These are phyloP conservation scores for Drosophila mimetica DNA, from an alignment of 2,888 invertebrate genomes.

Conservation along the genomic window DNA sequence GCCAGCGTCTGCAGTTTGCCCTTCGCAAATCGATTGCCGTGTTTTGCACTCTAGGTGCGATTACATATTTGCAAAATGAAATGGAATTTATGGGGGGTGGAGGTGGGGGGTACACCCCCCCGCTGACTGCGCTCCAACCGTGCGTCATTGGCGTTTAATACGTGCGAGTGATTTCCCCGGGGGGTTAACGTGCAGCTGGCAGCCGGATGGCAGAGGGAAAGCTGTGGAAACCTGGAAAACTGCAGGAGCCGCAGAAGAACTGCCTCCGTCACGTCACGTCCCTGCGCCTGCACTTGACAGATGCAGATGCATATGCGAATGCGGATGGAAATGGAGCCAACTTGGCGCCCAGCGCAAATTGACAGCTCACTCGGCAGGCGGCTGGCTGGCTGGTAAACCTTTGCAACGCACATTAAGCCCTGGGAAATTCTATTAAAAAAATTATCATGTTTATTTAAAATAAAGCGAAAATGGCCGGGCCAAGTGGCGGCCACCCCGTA, in stretches of 20 bases:
- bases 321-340: slow-evolving; percentile 27
- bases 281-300: slow-evolving; percentile 31
- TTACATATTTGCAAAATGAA: slow-evolving; percentile 79
- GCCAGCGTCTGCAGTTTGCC: slow-evolving; percentile 9
- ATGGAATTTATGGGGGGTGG: slow-evolving; percentile 62
- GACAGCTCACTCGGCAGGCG: slow-evolving; percentile 51
- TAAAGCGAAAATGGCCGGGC: slow-evolving; percentile 44
- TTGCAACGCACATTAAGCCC: slow-evolving; percentile 26
- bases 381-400: background rate
- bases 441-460: slow-evolving; percentile 65
- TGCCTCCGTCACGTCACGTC: slow-evolving; percentile 33
- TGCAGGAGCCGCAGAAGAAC: slow-evolving; percentile 5
- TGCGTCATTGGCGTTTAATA: slow-evolving; percentile 42
- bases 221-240: slow-evolving; percentile 8
- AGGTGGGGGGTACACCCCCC: slow-evolving; percentile 19
- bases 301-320: slow-evolving; percentile 25
- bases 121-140: slow-evolving; percentile 12
- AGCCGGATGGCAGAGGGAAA: background rate
- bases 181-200: slow-evolving; percentile 20
- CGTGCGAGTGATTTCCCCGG: slow-evolving; percentile 66
- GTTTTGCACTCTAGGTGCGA: slow-evolving; percentile 67
- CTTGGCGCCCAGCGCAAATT: slow-evolving; percentile 25
- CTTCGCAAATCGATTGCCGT: slow-evolving; percentile 36
- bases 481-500: background rate
- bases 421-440: slow-evolving; percentile 60